Evolutionary conservation across 2,113 vertebrate species (phyloP).

Genomic region (Genyomyrus donnyi): DNA sequence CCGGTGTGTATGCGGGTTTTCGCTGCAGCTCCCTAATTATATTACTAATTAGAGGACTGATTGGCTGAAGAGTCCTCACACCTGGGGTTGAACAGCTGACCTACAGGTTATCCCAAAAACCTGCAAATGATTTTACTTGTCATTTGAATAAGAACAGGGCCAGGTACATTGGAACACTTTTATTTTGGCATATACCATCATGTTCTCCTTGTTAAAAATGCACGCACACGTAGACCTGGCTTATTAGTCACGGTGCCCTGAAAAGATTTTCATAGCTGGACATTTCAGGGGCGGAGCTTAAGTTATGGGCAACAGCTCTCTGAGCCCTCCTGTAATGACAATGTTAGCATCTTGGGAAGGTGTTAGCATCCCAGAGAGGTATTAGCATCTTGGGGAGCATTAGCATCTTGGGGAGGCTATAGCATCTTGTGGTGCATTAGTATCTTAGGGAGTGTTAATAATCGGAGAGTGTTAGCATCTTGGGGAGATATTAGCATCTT

Average conservation of each 20-base stretch:
- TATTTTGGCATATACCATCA: background rate
- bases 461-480: background rate
- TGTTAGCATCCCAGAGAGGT: background rate
- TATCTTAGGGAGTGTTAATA: background rate
- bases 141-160: background rate
- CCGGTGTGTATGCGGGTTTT: too few relatives aligned
- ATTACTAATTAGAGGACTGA: too few relatives aligned
- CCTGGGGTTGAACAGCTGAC: too few relatives aligned
- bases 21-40: too few relatives aligned
- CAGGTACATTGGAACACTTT: background rate
- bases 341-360: background rate
- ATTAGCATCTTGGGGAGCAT: background rate
- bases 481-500: background rate
- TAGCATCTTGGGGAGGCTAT: background rate
- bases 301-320: background rate
- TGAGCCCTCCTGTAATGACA: background rate
- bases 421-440: background rate
- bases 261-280: background rate
- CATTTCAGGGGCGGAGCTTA: background rate
- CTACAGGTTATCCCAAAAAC: too few relatives aligned
- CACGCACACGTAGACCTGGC: background rate
- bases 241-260: background rate
- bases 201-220: background rate
- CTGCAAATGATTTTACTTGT: background rate
- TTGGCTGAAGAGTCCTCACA: too few relatives aligned